Base-by-base conservation (phyloP, 2,113 vertebrate genomes). In the Spermophilus dauricus region DNA sequence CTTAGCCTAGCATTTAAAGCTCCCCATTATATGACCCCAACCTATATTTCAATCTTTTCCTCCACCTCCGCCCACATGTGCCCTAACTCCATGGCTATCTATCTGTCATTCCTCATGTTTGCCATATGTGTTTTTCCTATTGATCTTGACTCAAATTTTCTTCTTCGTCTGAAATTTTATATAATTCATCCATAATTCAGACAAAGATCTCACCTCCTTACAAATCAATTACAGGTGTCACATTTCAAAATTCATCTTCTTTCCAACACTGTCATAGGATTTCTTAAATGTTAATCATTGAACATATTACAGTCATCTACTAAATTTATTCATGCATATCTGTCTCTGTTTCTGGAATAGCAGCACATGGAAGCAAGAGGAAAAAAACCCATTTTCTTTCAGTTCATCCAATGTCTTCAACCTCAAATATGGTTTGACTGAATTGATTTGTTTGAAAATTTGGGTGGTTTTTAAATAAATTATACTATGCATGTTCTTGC, bases 1-100 rank as follows among this genome's bases (percentile, higher is more conserved):
- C 77, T 94, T 86, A 90, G 81, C 45, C 39, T 63, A 56, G 42
- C 72, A 82, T 88, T 97, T 85, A 82, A 95, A 88, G 70, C n/a
- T 96, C 34, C 53, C 45, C 37, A 39, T 92, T 84, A n/a, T 26
- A 53, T 70, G 30, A 95, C 45, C 56, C 12, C 37, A 80, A 83
- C n/a, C 20, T 82, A 51, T 89, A 89, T 86, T 89, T 94, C 63
- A 89, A 37, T 28, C 39, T 81, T 76, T 9, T 85, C 8, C 34
- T 53, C 53, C 51, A 1, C 8, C 3, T 77, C 51, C 8, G 16
- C 11, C 24, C 48, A 84, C 37, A 48, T 0, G 1, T 20, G 8
- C n/a, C n/a, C 26, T 65, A 56, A 78, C 20, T 92, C 32, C 32
- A 3, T 3, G 73, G 24, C 84, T 11, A 13, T 8, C 67, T 10